These are phyloP conservation scores for Poliocrania exsul DNA, from an alignment of 2,797 vertebrate species.

Conservation along the genomic window DNA sequence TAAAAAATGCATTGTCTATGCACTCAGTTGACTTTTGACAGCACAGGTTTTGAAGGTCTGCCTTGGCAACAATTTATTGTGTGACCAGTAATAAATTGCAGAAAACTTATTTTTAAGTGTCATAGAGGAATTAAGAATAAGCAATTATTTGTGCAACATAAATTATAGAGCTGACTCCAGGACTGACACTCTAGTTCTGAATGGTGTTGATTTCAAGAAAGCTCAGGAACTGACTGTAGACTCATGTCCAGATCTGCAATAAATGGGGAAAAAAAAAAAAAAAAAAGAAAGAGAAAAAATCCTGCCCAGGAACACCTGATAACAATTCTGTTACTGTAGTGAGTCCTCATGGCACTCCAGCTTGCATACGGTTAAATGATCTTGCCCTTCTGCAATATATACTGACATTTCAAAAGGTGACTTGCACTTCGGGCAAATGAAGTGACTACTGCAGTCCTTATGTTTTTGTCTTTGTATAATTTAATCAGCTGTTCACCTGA, in stretches of 20 bases:
- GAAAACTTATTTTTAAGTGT: neutral
- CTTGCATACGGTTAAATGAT: neutral
- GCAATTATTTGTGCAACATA: neutral
- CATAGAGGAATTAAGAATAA: neutral
- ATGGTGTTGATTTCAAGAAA: neutral
- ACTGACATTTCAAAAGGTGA: neutral
- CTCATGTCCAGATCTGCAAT: neutral
- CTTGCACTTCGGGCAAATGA: neutral
- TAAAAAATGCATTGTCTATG: neutral
- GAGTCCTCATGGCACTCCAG: neutral
- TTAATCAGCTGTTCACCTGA: conserved; percentile 33
- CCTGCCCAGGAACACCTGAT: neutral
- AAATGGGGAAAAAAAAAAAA: neutral
- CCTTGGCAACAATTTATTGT: neutral
- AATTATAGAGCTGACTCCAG: neutral
- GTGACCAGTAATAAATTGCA: neutral
- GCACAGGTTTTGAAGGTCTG: neutral
- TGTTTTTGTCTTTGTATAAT: neutral
- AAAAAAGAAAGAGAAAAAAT: neutral
- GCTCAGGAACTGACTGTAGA: neutral
- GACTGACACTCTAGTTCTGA: neutral
- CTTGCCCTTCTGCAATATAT: neutral
- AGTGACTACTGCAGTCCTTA: neutral
- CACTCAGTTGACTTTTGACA: neutral
- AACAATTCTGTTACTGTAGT: neutral